Percentiles rank a stretch among this genome's conserved stretches.
These are phyloP conservation scores for Meloidogyne hapla DNA, from an alignment of 1,140 invertebrate genomes.

Conservation along the genomic window DNA sequence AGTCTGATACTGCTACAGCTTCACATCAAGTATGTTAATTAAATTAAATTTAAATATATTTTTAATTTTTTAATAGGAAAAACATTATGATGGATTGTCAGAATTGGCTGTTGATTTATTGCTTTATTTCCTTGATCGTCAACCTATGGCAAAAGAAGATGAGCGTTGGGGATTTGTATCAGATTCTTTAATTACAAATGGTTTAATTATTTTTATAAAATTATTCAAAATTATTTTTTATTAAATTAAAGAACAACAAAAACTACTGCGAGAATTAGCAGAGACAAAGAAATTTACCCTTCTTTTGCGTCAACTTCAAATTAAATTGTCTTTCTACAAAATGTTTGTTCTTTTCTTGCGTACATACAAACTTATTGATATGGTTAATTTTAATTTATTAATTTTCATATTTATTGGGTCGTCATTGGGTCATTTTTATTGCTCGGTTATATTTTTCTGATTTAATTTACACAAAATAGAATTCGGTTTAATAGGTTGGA, in stretches of 20 bases:
- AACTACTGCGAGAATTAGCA: conserved; percentile 10
- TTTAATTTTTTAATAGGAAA: not conserved
- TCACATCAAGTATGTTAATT: not conserved
- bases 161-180: conserved; percentile 11
- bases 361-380: conserved; percentile 23
- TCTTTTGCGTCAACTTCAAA: conserved; percentile 21
- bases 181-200: conserved; percentile 10
- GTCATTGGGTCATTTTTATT: too few species aligned
- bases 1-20: not conserved
- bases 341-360: conserved; percentile 29
- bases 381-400: conserved; percentile 20
- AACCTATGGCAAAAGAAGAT: conserved; percentile 18
- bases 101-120: conserved; percentile 17
- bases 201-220: not conserved
- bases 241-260: conserved; percentile 20
- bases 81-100: conserved; percentile 1
- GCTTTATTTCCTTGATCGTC: conserved; percentile 24
- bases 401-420: not conserved
- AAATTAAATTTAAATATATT: not conserved
- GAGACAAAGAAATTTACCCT: conserved; percentile 13
- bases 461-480: too few species aligned
- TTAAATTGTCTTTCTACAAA: conserved; percentile 22
- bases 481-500: too few species aligned
- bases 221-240: not conserved
- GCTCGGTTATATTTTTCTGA: not conserved